Base-by-base conservation (phyloP, 2,888 invertebrate species). In the Microctonus brassicae region DNA sequence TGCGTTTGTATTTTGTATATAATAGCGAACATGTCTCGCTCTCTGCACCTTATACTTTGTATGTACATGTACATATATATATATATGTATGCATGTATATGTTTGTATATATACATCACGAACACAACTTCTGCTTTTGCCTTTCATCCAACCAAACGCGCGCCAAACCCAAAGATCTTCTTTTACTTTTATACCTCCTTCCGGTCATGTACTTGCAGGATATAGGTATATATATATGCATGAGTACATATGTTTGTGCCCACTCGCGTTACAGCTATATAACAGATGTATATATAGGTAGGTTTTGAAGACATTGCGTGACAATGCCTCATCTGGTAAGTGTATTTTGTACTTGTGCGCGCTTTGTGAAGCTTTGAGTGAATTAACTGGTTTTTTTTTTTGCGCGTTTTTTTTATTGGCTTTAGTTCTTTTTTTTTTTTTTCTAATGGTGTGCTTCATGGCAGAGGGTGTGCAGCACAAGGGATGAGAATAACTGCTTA, bases 1-100 rank as follows among this genome's bases (percentile, higher is more conserved):
- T 80, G 82, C 78, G 80, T 81, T 80, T 80, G 77, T 55, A 73
- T 53, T 47, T 36, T 66, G 26, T 57, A 57, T 66, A 61, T 26
- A 26, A 60, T 60, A 47, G 20, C 7, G 7, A 20, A n/a, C 20
- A 7, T 1, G 17, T 17, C 17, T 47, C 17, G n/a, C 47, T 47
- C 47, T n/a, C 47, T 47, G 47, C 47, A 47, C 47, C 47, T 47
- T 47, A 17, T 17, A n/a, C 39, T 39, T 9, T n/a, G 55, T 13
- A 5, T 55, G 7, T 29, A 29, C 7, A 5, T 5, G 29, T 29
- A n/a, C n/a, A n/a, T n/a, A n/a, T n/a, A n/a, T n/a, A n/a, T n/a
- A n/a, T n/a, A n/a, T n/a, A n/a, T n/a, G n/a, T n/a, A n/a, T n/a
- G n/a, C n/a, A n/a, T n/a, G n/a, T n/a, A n/a, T n/a, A n/a, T n/a